Evolutionary conservation across 2,888 invertebrate species (phyloP).

Genomic region (Acrocera orbiculus): DNA sequence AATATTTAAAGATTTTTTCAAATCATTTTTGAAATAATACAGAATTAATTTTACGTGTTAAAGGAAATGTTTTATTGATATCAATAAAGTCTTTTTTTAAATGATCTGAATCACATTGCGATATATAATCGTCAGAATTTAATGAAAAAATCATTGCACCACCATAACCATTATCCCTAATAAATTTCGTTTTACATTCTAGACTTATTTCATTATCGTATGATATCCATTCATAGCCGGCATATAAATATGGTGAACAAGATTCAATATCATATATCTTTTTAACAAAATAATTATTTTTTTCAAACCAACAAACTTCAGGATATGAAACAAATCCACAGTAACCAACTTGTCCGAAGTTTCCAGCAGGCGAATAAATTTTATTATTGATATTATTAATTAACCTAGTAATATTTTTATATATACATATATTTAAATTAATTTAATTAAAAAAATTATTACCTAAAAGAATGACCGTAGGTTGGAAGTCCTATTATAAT

Average conservation of each 20-base stretch:
- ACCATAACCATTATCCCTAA: constrained; percentile 43
- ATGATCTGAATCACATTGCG: constrained; percentile 32
- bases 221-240: constrained; percentile 61
- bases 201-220: constrained; percentile 59
- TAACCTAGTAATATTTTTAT: constrained; percentile 34
- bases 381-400: constrained; percentile 47
- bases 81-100: not conserved
- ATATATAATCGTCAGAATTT: constrained; percentile 59
- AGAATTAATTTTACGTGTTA: constrained; percentile 16
- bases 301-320: constrained; percentile 48
- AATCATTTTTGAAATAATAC: constrained; percentile 12
- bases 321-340: constrained; percentile 54
- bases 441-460: constrained; percentile 13
- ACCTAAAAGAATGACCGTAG: constrained; percentile 66
- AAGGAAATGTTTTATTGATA: constrained; percentile 18
- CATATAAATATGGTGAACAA: constrained; percentile 59
- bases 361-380: constrained; percentile 51
- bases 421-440: no score
- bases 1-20: no score
- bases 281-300: constrained; percentile 32
- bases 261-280: constrained; percentile 47
- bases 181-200: constrained; percentile 45
- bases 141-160: constrained; percentile 75
- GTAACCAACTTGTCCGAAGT: constrained; percentile 48
- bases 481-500: constrained; percentile 74